These are phyloP conservation scores for Centropus bengalensis DNA, from an alignment of 2,113 vertebrate species.

Conservation along the genomic window DNA sequence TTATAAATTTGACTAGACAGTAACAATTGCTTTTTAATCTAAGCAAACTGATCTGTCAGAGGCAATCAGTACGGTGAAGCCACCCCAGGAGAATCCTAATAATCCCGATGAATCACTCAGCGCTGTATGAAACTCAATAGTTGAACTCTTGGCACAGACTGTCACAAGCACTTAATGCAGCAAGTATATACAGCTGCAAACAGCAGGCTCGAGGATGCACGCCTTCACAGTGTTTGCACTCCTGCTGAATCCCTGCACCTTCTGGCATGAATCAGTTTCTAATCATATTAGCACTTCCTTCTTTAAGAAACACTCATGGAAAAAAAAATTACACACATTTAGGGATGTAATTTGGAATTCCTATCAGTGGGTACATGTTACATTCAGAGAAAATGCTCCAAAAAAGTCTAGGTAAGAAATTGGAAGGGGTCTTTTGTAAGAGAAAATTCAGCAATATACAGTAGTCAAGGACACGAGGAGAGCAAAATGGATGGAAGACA, in stretches of 20 bases:
- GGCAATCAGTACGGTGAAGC: slow-evolving; percentile 66
- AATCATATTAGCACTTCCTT: background rate
- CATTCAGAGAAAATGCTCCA: background rate
- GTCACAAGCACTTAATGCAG: slow-evolving; percentile 76
- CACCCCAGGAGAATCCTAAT: slow-evolving; percentile 78
- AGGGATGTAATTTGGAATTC: background rate
- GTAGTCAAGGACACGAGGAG: background rate
- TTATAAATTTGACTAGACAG: slow-evolving; percentile 80
- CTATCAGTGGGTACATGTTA: background rate
- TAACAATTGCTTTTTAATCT: slow-evolving; percentile 85
- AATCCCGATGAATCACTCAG: slow-evolving; percentile 76
- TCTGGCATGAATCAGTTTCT: background rate
- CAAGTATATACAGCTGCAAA: slow-evolving; percentile 40
- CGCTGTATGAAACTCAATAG: slow-evolving; percentile 56
- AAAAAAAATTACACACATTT: background rate
- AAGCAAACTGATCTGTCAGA: slow-evolving; percentile 81
- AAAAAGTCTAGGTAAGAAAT: background rate
- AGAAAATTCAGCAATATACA: background rate
- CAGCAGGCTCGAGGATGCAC: background rate
- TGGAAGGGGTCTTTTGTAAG: background rate
- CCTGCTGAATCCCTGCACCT: background rate
- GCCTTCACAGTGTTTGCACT: background rate
- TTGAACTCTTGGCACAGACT: slow-evolving; percentile 70
- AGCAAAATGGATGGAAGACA: background rate
- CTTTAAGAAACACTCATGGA: background rate